These are phyloP conservation scores for Syngnathus scovelli DNA, from an alignment of 2,113 vertebrate species.

Conservation along the genomic window DNA sequence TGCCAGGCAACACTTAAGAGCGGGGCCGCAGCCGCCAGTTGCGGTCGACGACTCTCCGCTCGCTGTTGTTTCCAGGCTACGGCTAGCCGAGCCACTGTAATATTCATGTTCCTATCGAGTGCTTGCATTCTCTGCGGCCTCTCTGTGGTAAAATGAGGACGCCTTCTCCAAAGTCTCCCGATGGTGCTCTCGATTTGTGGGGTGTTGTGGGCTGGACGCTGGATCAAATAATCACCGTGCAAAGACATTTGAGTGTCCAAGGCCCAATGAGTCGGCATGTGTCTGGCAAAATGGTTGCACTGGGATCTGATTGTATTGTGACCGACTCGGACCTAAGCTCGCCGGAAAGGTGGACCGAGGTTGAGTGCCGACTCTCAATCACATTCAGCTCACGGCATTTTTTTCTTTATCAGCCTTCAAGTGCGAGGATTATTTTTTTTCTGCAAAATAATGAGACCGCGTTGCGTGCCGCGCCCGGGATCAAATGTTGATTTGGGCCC, in stretches of 20 bases:
- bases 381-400: not conserved
- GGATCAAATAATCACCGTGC: not conserved
- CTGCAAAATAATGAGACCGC: constrained; percentile 18
- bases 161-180: not conserved
- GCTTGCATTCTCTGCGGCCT: constrained; percentile 19
- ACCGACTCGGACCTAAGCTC: not conserved
- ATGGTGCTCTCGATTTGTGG: not conserved
- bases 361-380: not conserved
- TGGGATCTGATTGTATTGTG: not conserved
- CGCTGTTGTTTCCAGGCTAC: constrained; percentile 45
- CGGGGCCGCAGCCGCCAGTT: not conserved
- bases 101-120: constrained; percentile 44
- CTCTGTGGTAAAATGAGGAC: constrained; percentile 11
- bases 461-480: not conserved
- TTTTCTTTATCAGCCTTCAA: constrained; percentile 3
- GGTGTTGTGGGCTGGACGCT: not conserved
- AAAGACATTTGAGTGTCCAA: not conserved
- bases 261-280: too few species aligned
- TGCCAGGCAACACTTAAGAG: constrained; percentile 51
- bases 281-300: too few species aligned
- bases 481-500: constrained; percentile 15
- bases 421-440: constrained; percentile 1
- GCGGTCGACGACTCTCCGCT: constrained; percentile 11
- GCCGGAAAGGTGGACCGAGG: not conserved
- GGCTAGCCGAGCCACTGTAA: constrained; percentile 35